Evolutionary conservation across 2,797 vertebrate species (phyloP).

Genomic region (Erpetoichthys calabaricus): DNA sequence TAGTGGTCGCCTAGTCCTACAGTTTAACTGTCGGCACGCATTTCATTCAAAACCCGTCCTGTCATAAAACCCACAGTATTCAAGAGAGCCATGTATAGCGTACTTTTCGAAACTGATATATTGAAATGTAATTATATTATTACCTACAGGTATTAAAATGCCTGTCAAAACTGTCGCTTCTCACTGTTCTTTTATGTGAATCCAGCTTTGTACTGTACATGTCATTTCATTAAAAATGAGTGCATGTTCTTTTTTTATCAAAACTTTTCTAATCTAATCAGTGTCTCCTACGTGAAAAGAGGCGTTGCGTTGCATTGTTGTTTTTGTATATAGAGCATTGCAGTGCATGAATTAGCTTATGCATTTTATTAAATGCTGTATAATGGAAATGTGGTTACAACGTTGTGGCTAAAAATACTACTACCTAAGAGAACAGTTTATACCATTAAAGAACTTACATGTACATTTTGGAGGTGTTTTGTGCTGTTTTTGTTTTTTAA

Average conservation of each 20-base stretch:
- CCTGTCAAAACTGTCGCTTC: constrained; percentile 41
- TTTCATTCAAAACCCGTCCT: constrained; percentile 8
- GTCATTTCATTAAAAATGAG: constrained; percentile 68
- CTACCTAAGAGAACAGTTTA: constrained; percentile 54
- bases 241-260: constrained; percentile 72
- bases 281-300: constrained; percentile 53
- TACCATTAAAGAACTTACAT: constrained; percentile 51
- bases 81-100: constrained; percentile 15
- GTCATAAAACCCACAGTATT: constrained; percentile 12
- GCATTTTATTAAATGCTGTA: constrained; percentile 89
- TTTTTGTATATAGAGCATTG: constrained; percentile 79
- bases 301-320: constrained; percentile 55
- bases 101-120: constrained; percentile 33
- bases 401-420: constrained; percentile 72
- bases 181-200: constrained; percentile 45
- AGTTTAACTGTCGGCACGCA: too few relatives aligned
- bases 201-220: constrained; percentile 51
- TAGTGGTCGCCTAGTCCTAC: too few relatives aligned
- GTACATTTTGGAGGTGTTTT: constrained; percentile 9
- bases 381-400: constrained; percentile 53
- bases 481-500: too few relatives aligned
- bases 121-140: constrained; percentile 36
- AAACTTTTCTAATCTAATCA: constrained; percentile 66
- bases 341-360: constrained; percentile 83
- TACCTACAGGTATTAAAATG: constrained; percentile 50